These are phyloP conservation scores for Epistrophe grossulariae DNA, from an alignment of 2,888 invertebrate genomes.

Conservation along the genomic window DNA sequence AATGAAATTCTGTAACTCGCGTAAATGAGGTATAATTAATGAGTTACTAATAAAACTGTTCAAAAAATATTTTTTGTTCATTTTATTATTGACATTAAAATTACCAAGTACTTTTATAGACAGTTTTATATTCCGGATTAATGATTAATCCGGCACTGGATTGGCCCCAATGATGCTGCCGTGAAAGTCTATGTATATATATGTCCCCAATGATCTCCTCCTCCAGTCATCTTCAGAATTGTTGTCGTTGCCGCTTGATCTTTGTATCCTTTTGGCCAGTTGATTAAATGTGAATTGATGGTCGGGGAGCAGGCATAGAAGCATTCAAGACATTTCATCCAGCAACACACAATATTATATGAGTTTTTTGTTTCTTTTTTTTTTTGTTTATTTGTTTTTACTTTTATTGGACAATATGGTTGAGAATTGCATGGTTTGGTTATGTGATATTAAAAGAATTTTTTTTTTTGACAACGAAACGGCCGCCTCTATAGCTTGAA, in stretches of 20 bases:
- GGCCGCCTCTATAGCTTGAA: neutral
- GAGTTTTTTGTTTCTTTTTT: conserved; percentile 7
- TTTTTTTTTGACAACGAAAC: conserved; percentile 55
- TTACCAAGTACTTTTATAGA: too few species aligned
- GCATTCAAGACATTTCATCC: conserved; percentile 30
- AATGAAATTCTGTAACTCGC: too few species aligned
- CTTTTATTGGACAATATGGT: conserved; percentile 41
- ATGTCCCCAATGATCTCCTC: neutral
- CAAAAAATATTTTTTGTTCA: too few species aligned
- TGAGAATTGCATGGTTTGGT: conserved; percentile 39
- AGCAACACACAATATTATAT: conserved; percentile 27
- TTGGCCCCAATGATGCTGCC: neutral
- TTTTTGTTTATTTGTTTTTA: conserved; percentile 24
- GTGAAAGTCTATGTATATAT: conserved; percentile 32
- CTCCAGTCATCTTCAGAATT: neutral
- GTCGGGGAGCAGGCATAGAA: conserved; percentile 24
- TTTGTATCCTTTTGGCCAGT: conserved; percentile 67
- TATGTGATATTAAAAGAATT: conserved; percentile 56
- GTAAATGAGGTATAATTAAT: too few species aligned
- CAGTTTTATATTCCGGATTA: too few species aligned
- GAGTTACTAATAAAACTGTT: too few species aligned
- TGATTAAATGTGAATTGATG: conserved; percentile 76
- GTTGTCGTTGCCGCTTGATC: conserved; percentile 50
- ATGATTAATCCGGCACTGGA: neutral
- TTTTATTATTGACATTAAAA: too few species aligned